These are phyloP conservation scores for Neosilurus mollespiculum DNA, from an alignment of 2,797 vertebrate genomes.

Conservation along the genomic window DNA sequence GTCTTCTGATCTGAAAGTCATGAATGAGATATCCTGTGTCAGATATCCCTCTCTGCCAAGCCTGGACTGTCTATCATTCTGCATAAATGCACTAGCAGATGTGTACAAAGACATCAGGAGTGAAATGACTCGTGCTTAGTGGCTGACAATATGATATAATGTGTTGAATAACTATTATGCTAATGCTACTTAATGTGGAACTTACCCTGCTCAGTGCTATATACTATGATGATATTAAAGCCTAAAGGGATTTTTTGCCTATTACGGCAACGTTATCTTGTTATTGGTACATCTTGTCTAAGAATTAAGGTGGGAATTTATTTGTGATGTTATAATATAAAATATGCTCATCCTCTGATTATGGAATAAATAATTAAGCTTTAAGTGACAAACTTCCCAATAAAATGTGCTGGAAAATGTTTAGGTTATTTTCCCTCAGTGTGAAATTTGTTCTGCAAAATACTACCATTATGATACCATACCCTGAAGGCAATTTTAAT, in stretches of 20 bases:
- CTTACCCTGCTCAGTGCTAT: neutral
- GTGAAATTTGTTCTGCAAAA: constrained; percentile 3
- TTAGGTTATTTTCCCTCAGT: constrained; percentile 5
- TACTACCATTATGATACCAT: neutral
- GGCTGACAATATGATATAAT: constrained; percentile 15
- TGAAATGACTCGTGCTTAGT: neutral
- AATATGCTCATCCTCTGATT: neutral
- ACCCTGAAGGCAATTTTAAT: neutral
- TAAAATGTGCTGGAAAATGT: neutral
- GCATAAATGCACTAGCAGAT: constrained; percentile 20
- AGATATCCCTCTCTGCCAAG: constrained; percentile 17
- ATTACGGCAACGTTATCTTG: neutral
- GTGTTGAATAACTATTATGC: constrained; percentile 4
- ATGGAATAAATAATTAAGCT: neutral
- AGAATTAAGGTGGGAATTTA: neutral
- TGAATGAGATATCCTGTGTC: constrained; percentile 38
- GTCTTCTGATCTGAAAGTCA: constrained; percentile 50
- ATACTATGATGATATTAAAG: neutral
- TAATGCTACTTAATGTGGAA: constrained; percentile 12
- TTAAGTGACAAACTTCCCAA: neutral
- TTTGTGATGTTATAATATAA: neutral
- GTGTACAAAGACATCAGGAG: constrained; percentile 24
- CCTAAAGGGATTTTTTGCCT: neutral
- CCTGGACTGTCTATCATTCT: constrained; percentile 44
- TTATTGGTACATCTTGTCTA: too few species aligned